Percentiles rank a stretch among this genome's conserved stretches.
Evolutionary conservation across 2,113 vertebrate species (phyloP).

Genomic region (Meriones unguiculatus): DNA sequence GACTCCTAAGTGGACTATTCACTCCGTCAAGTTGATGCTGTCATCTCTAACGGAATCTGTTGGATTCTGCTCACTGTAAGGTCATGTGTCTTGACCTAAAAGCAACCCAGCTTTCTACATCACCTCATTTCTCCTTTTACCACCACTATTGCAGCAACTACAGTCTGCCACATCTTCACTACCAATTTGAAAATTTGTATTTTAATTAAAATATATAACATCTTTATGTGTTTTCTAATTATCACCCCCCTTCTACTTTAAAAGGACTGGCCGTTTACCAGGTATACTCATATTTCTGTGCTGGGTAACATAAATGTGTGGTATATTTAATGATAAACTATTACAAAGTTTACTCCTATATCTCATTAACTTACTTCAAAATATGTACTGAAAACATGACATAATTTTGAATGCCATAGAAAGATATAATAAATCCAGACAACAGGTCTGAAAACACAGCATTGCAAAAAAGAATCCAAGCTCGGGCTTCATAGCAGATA

Average conservation of each 20-base stretch:
- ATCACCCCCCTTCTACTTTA: slow-evolving; percentile 13
- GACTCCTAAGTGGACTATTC: neutral
- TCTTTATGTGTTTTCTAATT: neutral
- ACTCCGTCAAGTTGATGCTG: neutral
- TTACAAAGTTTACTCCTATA: neutral
- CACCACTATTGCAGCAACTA: neutral
- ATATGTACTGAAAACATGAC: neutral
- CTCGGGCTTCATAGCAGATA: neutral
- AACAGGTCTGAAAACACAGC: neutral
- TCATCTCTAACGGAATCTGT: neutral
- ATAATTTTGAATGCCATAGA: neutral
- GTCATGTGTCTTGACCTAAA: neutral
- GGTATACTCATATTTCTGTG: neutral
- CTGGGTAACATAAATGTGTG: neutral
- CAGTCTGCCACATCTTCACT: neutral
- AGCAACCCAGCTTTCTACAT: neutral
- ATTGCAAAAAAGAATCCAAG: neutral
- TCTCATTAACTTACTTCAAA: slow-evolving; percentile 33
- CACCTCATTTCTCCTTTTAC: neutral
- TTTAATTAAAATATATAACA: neutral
- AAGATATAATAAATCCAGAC: neutral
- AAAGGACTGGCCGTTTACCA: neutral
- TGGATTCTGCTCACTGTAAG: neutral
- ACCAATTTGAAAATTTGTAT: neutral
- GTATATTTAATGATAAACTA: slow-evolving; percentile 27